A percentile compares a stretch with the other conserved stretches of the same genome.
Evolutionary conservation across 2,888 invertebrate species (phyloP).

Genomic region (Neoscelio sp.): DNA sequence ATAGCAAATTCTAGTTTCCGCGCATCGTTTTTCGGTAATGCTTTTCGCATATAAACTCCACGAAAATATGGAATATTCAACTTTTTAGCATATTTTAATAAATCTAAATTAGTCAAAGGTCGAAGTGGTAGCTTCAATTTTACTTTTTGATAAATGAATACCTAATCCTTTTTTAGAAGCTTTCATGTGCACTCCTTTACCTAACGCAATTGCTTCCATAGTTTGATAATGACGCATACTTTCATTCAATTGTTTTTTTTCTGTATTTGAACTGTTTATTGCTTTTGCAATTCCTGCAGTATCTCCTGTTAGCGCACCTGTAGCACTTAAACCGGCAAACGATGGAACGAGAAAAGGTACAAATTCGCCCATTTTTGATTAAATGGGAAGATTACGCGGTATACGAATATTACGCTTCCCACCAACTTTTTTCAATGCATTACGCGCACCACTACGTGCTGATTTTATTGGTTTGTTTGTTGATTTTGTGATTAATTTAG

Average conservation of each 20-base stretch:
- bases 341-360: no score
- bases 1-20: slow-evolving; percentile 16
- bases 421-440: no score
- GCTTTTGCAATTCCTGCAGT: slow-evolving; percentile 78
- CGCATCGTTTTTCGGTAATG: slow-evolving; percentile 48
- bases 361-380: slow-evolving; percentile 65
- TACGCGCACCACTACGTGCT: no score
- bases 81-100: no score
- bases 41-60: slow-evolving; percentile 74
- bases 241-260: slow-evolving; percentile 75
- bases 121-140: no score
- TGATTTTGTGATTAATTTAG: background rate
- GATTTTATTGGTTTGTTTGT: no score
- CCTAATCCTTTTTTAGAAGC: background rate
- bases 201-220: slow-evolving; percentile 78
- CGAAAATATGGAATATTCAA: no score
- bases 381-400: slow-evolving; percentile 5
- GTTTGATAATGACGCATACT: slow-evolving; percentile 75
- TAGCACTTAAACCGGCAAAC: no score
- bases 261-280: slow-evolving; percentile 76
- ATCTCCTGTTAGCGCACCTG: slow-evolving; percentile 78
- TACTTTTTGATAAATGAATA: slow-evolving; percentile 1
- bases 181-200: slow-evolving; percentile 64
- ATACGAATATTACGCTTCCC: no score
- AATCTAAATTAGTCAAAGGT: no score